phyloP scores from a whole-genome alignment of 92 coral and sea anemone genomes.

The Isaurus tuberculatus region DNA sequence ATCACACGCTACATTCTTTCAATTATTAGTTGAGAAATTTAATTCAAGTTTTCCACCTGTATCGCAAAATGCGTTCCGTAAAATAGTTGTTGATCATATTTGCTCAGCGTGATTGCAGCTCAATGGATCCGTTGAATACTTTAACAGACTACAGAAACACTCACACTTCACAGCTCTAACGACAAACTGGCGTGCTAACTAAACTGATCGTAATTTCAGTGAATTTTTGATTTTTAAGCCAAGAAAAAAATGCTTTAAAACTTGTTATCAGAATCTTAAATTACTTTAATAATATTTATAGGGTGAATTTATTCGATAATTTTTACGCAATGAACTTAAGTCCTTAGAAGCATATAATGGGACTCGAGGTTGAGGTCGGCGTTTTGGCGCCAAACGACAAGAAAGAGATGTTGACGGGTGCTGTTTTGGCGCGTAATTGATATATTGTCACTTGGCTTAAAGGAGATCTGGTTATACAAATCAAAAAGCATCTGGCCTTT shows the following conservation, averaged over 20 bases:
- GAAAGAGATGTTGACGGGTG: conserved; percentile 45
- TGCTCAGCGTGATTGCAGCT: conserved; percentile 22
- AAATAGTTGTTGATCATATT: conserved; percentile 4
- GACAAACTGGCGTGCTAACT: too few relatives aligned
- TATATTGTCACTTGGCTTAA: conserved; percentile 61
- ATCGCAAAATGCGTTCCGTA: conserved; percentile 14
- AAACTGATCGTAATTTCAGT: too few relatives aligned
- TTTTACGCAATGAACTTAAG: background rate
- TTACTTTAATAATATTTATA: background rate
- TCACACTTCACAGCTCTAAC: too few relatives aligned
- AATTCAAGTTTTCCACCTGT: background rate
- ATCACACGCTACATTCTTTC: background rate
- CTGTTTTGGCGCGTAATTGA: conserved; percentile 71
- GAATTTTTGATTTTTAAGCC: background rate
- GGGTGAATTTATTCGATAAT: background rate
- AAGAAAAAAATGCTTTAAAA: background rate
- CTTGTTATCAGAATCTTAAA: background rate
- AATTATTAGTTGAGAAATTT: background rate
- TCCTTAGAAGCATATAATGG: background rate
- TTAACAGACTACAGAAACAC: background rate
- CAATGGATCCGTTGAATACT: background rate
- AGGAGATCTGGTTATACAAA: conserved; percentile 54
- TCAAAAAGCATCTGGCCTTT: conserved; percentile 51
- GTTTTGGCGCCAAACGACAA: conserved; percentile 57
- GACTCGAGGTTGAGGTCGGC: background rate